Percentiles rank a stretch among this genome's conserved stretches.
Conservation (phyloP, 1,140 invertebrate genomes). For the Limonius californicus region DNA sequence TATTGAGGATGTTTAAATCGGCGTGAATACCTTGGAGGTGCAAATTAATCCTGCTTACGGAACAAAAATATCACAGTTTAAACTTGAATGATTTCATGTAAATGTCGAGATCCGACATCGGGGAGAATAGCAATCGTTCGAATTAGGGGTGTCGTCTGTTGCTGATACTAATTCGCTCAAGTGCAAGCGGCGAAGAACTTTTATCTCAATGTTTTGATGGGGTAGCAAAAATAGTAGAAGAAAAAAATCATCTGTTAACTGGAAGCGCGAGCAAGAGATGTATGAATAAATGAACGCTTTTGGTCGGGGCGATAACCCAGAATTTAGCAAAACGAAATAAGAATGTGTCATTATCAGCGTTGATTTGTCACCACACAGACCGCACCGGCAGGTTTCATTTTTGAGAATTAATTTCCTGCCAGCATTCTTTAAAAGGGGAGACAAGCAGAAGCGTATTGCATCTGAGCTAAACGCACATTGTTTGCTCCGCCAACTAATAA, state of each 20-base stretch:
- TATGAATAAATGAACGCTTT: slow-evolving; percentile 8
- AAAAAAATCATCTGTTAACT: slow-evolving; percentile 12
- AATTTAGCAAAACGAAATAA: slow-evolving; percentile 42
- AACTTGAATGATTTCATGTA: slow-evolving; percentile 37
- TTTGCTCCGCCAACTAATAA: slow-evolving; percentile 41
- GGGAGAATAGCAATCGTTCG: slow-evolving; percentile 1
- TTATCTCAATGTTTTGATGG: slow-evolving; percentile 1
- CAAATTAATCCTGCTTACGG: slow-evolving; percentile 36
- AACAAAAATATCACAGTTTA: slow-evolving; percentile 41
- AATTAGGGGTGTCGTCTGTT: slow-evolving; percentile 2
- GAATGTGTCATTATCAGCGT: slow-evolving; percentile 40
- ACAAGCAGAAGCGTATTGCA: slow-evolving; percentile 36
- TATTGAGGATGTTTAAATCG: slow-evolving; percentile 38
- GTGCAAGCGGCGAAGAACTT: not conserved
- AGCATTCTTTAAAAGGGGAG: slow-evolving; percentile 46
- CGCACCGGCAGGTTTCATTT: slow-evolving; percentile 45
- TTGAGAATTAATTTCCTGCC: slow-evolving; percentile 50
- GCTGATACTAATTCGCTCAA: no score
- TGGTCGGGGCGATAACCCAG: slow-evolving; percentile 8
- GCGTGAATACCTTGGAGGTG: slow-evolving; percentile 40
- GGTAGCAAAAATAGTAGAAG: not conserved
- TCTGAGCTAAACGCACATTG: slow-evolving; percentile 43
- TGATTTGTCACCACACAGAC: slow-evolving; percentile 33
- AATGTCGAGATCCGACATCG: slow-evolving; percentile 15
- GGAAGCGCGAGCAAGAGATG: not conserved